Percentiles rank a stretch among this genome's conserved stretches.
These are phyloP conservation scores for Enteromius trimaculatus DNA, from an alignment of 2,797 vertebrate genomes.

Conservation along the genomic window DNA sequence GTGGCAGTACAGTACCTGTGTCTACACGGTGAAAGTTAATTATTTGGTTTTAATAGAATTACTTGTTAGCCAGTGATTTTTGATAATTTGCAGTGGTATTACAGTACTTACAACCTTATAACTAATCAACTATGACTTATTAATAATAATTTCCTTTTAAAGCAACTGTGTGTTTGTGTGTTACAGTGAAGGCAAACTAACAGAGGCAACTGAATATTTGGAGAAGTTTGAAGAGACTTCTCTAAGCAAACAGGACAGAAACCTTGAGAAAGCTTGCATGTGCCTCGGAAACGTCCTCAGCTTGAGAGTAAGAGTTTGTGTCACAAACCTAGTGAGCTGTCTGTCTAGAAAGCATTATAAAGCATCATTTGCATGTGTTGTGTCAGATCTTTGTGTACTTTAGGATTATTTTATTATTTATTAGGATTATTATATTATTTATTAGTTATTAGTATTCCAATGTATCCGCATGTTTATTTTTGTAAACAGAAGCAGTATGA, in stretches of 20 bases:
- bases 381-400: not conserved
- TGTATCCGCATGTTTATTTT: not conserved
- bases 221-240: slow-evolving; percentile 62
- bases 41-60: not conserved
- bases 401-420: too few relatives aligned
- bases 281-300: slow-evolving; percentile 64
- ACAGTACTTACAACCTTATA: not conserved
- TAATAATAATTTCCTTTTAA: not conserved
- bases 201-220: slow-evolving; percentile 59
- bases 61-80: not conserved
- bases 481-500: slow-evolving; percentile 74
- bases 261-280: slow-evolving; percentile 60
- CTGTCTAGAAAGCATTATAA: not conserved
- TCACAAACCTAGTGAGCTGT: not conserved
- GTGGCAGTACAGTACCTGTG: not conserved
- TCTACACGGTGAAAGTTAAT: not conserved
- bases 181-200: slow-evolving; percentile 64
- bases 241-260: slow-evolving; percentile 35
- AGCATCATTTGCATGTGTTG: not conserved
- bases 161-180: slow-evolving; percentile 35
- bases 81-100: not conserved
- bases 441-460: not conserved
- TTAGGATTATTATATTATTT: too few relatives aligned
- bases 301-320: slow-evolving; percentile 54
- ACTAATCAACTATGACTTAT: not conserved